A percentile compares a stretch with the other conserved stretches of the same genome.
These are phyloP conservation scores for Folsomia candida DNA, from an alignment of 2,888 invertebrate species.

Conservation along the genomic window DNA sequence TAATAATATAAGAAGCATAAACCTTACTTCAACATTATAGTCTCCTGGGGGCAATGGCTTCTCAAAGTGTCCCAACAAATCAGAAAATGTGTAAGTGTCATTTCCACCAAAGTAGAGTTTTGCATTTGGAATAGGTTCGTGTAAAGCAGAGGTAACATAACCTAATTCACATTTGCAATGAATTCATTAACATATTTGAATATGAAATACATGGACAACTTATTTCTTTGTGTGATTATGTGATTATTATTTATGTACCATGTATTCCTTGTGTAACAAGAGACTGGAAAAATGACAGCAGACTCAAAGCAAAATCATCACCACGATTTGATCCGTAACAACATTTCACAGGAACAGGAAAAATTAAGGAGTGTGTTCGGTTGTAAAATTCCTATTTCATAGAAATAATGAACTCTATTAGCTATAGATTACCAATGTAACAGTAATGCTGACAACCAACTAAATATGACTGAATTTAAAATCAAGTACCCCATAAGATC, in stretches of 20 bases:
- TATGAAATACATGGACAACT: neutral
- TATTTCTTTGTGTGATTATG: neutral
- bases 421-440: neutral
- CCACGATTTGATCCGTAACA: constrained; percentile 23
- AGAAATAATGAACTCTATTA: neutral
- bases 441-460: neutral
- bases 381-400: constrained; percentile 26
- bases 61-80: constrained; percentile 48
- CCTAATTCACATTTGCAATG: constrained; percentile 24
- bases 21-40: constrained; percentile 34
- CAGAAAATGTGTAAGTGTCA: constrained; percentile 35
- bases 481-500: constrained; percentile 9
- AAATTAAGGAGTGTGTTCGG: constrained; percentile 24
- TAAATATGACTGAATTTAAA: neutral
- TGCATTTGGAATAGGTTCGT: constrained; percentile 45
- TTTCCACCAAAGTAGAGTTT: constrained; percentile 39
- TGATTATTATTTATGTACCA: constrained; percentile 15
- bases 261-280: constrained; percentile 38
- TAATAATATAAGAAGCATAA: neutral
- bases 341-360: constrained; percentile 34
- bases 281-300: constrained; percentile 27
- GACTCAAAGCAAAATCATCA: constrained; percentile 20
- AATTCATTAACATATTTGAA: neutral
- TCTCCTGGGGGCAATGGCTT: constrained; percentile 42
- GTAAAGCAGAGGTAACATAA: constrained; percentile 42